phyloP scores from a whole-genome alignment of 2,113 vertebrate species.

The Tyto alba region DNA sequence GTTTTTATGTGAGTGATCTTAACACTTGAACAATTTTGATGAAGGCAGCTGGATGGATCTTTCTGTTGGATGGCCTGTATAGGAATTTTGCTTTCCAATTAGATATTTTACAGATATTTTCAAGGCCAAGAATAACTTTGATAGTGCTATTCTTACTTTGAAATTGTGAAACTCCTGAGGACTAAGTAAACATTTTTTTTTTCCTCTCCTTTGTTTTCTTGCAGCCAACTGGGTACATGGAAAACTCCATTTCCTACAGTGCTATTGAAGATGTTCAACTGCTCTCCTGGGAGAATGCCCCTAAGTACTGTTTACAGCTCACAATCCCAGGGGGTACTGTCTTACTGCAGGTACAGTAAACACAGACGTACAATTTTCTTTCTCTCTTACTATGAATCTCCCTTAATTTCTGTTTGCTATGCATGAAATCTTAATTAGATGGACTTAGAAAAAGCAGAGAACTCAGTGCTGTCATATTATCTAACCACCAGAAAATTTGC shows the following conservation, averaged over 20 bases:
- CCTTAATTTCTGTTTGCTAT: not conserved
- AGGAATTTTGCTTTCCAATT: not conserved
- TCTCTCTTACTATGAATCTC: not conserved
- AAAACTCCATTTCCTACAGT: slow-evolving; percentile 94
- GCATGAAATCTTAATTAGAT: not conserved
- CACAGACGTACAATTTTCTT: not conserved
- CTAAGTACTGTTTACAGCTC: slow-evolving; percentile 99
- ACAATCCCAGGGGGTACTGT: slow-evolving; percentile 93
- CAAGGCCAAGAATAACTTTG: not conserved
- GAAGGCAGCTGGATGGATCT: not conserved
- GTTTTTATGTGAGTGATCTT: not conserved
- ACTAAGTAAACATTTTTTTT: not conserved
- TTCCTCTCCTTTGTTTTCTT: slow-evolving; percentile 23
- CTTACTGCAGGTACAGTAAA: slow-evolving; percentile 88
- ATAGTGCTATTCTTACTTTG: not conserved
- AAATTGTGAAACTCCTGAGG: not conserved
- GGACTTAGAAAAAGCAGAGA: not conserved
- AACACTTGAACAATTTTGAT: not conserved
- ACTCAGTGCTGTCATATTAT: not conserved
- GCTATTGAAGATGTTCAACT: slow-evolving; percentile 97
- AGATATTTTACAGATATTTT: not conserved
- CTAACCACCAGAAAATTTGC: not conserved
- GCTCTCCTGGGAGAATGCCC: slow-evolving; percentile 98
- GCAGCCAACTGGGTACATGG: slow-evolving; percentile 99
- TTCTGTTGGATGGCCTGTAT: not conserved